Evolutionary conservation across 2,888 invertebrate species (phyloP).

Genomic region (Hirtodrosophila alboralis): DNA sequence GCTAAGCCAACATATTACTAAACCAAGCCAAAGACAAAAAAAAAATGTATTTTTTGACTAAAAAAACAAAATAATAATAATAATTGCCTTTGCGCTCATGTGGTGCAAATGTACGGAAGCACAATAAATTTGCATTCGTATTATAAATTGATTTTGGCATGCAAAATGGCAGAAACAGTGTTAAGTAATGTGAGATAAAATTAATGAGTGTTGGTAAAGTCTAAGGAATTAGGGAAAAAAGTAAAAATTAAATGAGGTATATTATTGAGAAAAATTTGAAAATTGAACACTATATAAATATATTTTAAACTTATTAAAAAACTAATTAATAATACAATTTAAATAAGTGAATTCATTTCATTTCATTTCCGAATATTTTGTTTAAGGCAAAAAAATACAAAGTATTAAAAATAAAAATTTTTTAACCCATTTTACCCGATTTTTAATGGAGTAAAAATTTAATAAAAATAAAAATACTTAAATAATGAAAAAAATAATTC

Average conservation of each 20-base stretch:
- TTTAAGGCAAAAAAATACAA: no score
- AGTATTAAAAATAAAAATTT: no score
- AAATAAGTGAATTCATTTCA: no score
- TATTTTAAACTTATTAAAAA: not conserved
- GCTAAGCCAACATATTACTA: constrained; percentile 33
- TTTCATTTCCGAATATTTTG: no score
- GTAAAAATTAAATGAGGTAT: not conserved
- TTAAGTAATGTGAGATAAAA: not conserved
- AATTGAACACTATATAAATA: not conserved
- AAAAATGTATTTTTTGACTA: constrained; percentile 27
- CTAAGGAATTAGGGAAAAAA: not conserved
- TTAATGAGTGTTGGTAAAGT: not conserved
- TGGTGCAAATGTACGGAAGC: constrained; percentile 18
- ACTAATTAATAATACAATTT: no score
- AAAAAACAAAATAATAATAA: constrained; percentile 2
- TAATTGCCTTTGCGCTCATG: constrained; percentile 23
- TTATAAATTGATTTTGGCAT: constrained; percentile 24
- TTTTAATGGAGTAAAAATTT: no score
- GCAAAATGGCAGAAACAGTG: constrained; percentile 9
- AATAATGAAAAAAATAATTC: no score
- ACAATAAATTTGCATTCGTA: constrained; percentile 15
- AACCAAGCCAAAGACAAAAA: constrained; percentile 32
- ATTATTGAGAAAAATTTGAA: not conserved
- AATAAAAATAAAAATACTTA: no score
- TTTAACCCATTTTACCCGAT: no score